These are phyloP conservation scores for Danionella dracula DNA, from an alignment of 2,797 vertebrate species.

Conservation along the genomic window DNA sequence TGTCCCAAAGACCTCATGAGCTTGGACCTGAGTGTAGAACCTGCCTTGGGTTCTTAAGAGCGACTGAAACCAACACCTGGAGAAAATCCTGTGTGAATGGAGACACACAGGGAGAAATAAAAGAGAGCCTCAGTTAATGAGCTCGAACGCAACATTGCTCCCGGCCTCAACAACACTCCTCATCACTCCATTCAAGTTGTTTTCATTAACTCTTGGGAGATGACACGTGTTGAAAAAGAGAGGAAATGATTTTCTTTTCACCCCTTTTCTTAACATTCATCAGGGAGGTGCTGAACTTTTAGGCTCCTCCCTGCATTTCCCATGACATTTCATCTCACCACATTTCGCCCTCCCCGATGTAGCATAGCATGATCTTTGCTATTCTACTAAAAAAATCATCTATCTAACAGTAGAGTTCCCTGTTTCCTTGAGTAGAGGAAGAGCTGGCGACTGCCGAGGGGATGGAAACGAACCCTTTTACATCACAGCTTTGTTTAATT, in stretches of 20 bases:
- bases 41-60: constrained; percentile 43
- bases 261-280: constrained; percentile 16
- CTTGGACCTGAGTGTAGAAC: constrained; percentile 40
- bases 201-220: constrained; percentile 39
- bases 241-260: constrained; percentile 23
- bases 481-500: constrained; percentile 19
- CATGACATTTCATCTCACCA: constrained; percentile 13
- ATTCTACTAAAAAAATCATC: constrained; percentile 29
- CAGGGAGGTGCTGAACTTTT: constrained; percentile 19
- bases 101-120: constrained; percentile 1
- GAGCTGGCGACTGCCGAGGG: constrained; percentile 11
- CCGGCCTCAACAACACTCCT: constrained; percentile 35
- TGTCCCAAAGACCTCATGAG: constrained; percentile 55
- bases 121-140: constrained; percentile 32
- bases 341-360: constrained; percentile 11
- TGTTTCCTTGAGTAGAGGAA: neutral
- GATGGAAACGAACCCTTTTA: constrained; percentile 36
- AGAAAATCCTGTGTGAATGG: constrained; percentile 14
- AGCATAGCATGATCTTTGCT: constrained; percentile 6
- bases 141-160: constrained; percentile 36
- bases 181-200: constrained; percentile 35
- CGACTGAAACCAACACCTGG: constrained; percentile 35
- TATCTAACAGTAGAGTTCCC: constrained; percentile 14
- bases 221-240: constrained; percentile 41
- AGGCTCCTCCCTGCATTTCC: constrained; percentile 25